Base-by-base conservation (phyloP, 2,113 vertebrate genomes). In the Rhipidura dahli region DNA sequence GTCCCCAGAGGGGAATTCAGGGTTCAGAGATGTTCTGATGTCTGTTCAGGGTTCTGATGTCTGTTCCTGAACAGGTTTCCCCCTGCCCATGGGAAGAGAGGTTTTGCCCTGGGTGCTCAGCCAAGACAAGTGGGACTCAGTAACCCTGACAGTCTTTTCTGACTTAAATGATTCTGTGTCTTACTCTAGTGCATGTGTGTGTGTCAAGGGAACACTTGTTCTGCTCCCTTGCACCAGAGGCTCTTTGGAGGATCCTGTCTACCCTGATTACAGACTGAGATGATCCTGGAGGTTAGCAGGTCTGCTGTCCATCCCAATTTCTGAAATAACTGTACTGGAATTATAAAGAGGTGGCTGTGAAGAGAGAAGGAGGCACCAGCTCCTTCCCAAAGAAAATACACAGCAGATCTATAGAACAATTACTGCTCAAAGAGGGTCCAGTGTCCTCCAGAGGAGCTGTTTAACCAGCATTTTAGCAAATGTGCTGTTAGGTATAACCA, bases 171-270 rank as follows among this genome's bases (percentile, higher is more conserved):
- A 6, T 35, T 23, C 70, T 17, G 35, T 21, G 53, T 10, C 11
- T 1, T 1, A 3, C 12, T 45, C 54, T 64, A 20, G 8, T 39
- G 18, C 30, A 2, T 1, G 11, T 7, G 18, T 8, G 9, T 21
- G 47, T 42, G 56, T 2, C 18, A 33, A 33, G 11, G 44, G 68
- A n/a, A 6, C 11, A 2, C 30, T 13, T 49, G 33, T 3, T n/a
- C 26, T 18, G 7, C 8, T 49, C 10, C 49, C 13, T 19, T 16
- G 37, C 47, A 27, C 54, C 30, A 5, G 37, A 8, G 24, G 27
- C 40, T 47, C 0, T 39, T 35, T 65, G 56, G 28, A 54, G 42
- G 9, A 15, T 13, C 22, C 9, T 39, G 20, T 11, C 26, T 57
- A 2, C 35, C 23, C 26, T 65, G 8, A 44, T 15, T 31, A 39